Base-by-base conservation (phyloP, 2,797 vertebrate species). In the Streptopelia turtur region DNA sequence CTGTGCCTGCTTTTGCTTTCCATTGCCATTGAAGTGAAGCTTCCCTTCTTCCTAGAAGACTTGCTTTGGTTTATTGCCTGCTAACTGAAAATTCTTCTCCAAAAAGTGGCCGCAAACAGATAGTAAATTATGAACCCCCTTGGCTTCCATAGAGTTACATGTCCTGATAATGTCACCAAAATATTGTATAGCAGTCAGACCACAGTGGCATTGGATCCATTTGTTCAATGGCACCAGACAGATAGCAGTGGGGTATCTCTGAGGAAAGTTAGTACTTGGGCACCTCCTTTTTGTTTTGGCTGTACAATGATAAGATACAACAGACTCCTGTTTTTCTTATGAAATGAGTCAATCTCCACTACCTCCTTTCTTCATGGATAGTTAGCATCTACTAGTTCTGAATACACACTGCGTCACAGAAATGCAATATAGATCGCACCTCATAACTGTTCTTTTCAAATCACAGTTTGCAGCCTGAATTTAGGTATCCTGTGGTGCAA, bases 221-320 rank as follows among this genome's bases (percentile, higher is more conserved):
- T 25, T 66, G 71, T 69, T 79, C 90, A 71, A 1, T 87, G 94
- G 63, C 83, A 61, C 59, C 21, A 55, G 77, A 87, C 76, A 88
- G 84, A 50, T 35, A 95, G 74, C 68, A 9, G 63, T 10, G 64
- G 20, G 3, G 7, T 82, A 45, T 92, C 89, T 70, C 75, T 9
- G 49, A 53, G 47, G 43, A 64, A 10, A 69, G 71, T 50, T 69
- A 31, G 4, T 70, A 55, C 86, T 69, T 82, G 8, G 61, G 57
- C 83, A 93, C 12, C 64, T 91, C 82, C 39, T 75, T 53, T 86
- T 89, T 96, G 96, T 94, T 97, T 96, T 86, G 96, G 57, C 96
- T 96, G 20, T 35, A 30, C 31, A 16, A 4, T 45, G 93, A 76
- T 92, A 89, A 96, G 79, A 90, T 59, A 76, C 1, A 76, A 84